A percentile compares a stretch with the other conserved stretches of the same genome.
Conservation (phyloP, 2,888 invertebrate species). For the Thereva nobilitata region DNA sequence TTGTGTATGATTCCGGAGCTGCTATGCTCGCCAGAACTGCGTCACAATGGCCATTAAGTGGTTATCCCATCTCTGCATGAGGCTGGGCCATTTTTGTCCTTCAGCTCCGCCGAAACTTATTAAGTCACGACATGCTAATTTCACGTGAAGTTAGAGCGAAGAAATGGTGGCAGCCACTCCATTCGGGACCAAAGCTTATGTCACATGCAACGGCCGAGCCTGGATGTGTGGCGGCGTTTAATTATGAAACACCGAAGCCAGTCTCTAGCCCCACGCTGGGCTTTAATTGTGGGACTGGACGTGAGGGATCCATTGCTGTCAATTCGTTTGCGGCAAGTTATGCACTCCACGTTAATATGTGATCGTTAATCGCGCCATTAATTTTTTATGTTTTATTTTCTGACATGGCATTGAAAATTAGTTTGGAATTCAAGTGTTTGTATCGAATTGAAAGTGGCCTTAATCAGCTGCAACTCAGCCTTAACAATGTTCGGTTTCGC, state of each 20-base stretch:
- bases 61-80: slow-evolving; percentile 11
- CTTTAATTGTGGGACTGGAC: neutral
- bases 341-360: too few relatives aligned
- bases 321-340: too few relatives aligned
- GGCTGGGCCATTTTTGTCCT: neutral
- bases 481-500: too few relatives aligned
- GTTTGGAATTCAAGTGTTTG: too few relatives aligned
- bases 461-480: too few relatives aligned
- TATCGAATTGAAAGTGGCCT: too few relatives aligned
- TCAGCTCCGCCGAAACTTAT: slow-evolving; percentile 27
- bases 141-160: slow-evolving; percentile 17
- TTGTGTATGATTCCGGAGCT: neutral
- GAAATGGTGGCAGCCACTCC: slow-evolving; percentile 8
- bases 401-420: too few relatives aligned
- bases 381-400: too few relatives aligned
- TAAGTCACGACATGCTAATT: slow-evolving; percentile 34
- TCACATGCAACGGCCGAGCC: slow-evolving; percentile 17
- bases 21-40: neutral
- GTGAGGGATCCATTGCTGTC: too few relatives aligned
- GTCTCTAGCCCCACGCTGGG: slow-evolving; percentile 9
- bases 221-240: slow-evolving; percentile 10
- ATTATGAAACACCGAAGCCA: slow-evolving; percentile 15
- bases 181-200: slow-evolving; percentile 7
- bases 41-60: slow-evolving; percentile 22
- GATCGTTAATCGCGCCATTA: too few relatives aligned